Percentiles rank a stretch among this genome's conserved stretches.
phyloP scores from a whole-genome alignment of 2,888 invertebrate genomes.

The Melanotus villosus region DNA sequence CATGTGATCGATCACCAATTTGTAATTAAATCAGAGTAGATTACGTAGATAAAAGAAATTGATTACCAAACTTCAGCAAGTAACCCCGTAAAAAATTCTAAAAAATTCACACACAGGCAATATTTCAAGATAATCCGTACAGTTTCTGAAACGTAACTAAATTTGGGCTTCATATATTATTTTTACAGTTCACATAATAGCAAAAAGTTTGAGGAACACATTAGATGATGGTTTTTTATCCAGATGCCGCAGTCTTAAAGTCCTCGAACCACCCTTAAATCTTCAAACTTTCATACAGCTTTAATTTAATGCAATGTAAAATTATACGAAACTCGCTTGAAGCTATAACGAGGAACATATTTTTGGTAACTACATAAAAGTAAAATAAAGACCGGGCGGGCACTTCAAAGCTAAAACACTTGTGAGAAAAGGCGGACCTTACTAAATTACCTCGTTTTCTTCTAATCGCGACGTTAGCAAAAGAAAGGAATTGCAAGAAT shows the following conservation, averaged over 20 bases:
- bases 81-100: too few species aligned
- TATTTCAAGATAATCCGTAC: neutral
- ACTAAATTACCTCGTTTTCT: slow-evolving; percentile 15
- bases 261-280: slow-evolving; percentile 5
- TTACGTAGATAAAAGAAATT: too few species aligned
- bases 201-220: slow-evolving; percentile 15
- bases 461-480: slow-evolving; percentile 10
- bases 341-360: too few species aligned
- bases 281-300: slow-evolving; percentile 8
- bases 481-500: slow-evolving; percentile 10
- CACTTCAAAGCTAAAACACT: neutral
- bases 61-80: too few species aligned
- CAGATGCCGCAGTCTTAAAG: slow-evolving; percentile 22
- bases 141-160: too few species aligned
- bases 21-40: too few species aligned
- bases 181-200: slow-evolving; percentile 6
- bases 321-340: neutral
- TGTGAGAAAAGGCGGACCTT: neutral
- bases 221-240: slow-evolving; percentile 19
- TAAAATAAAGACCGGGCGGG: slow-evolving; percentile 5
- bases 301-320: slow-evolving; percentile 9
- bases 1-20: too few species aligned
- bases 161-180: too few species aligned
- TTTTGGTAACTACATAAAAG: neutral
- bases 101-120: too few species aligned